Evolutionary conservation across 2,888 invertebrate genomes (phyloP).

Genomic region (Thalpophila matura): DNA sequence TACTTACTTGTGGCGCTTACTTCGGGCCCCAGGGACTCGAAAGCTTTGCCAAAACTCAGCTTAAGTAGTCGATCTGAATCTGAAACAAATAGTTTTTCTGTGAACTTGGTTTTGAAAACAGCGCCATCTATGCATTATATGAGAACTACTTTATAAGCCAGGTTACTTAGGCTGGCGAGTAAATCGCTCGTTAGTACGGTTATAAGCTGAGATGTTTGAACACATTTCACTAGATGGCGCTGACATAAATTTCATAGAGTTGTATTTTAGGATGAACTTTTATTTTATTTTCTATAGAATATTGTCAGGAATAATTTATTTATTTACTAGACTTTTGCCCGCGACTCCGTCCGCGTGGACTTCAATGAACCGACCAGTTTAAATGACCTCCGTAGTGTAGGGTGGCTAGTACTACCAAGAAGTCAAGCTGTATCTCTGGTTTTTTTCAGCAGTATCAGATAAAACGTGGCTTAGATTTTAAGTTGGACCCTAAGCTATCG

Average conservation of each 20-base stretch:
- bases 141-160: neutral
- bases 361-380: no score
- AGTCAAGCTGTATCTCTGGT: no score
- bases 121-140: constrained; percentile 68
- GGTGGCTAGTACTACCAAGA: no score
- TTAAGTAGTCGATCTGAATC: constrained; percentile 88
- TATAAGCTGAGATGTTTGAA: neutral
- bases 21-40: constrained; percentile 93
- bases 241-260: constrained; percentile 12
- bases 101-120: constrained; percentile 4
- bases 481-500: no score
- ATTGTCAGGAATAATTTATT: no score
- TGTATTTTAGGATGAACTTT: neutral
- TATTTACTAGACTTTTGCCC: no score
- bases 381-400: no score
- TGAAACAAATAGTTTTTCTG: constrained; percentile 70
- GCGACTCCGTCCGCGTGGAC: no score
- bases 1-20: constrained; percentile 94
- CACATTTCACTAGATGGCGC: constrained; percentile 61
- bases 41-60: constrained; percentile 89
- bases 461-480: no score
- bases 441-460: no score
- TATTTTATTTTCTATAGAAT: no score
- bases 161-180: no score
- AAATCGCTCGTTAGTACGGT: neutral